phyloP scores from a whole-genome alignment of 2,113 vertebrate genomes.

The Dissostichus mawsoni region DNA sequence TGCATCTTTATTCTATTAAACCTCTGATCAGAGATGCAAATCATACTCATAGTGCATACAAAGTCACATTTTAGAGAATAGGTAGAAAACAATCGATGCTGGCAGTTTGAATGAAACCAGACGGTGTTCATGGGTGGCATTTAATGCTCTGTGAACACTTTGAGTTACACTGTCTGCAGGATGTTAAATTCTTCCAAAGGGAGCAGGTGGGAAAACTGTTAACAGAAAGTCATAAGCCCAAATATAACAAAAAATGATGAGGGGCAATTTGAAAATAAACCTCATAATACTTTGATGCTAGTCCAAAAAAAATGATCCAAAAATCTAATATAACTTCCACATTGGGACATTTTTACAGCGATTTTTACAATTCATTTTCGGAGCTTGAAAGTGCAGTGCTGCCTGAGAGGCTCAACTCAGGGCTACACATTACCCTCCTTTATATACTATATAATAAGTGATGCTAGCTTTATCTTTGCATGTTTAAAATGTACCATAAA shows the following conservation, averaged over 20 bases:
- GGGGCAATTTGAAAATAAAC: too few species aligned
- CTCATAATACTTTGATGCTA: too few species aligned
- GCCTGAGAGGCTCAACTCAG: neutral
- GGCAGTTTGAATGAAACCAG: conserved; percentile 32
- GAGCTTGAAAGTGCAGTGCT: neutral
- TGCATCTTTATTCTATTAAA: conserved; percentile 1
- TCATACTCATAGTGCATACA: neutral
- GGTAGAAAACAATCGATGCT: neutral
- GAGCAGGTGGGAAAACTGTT: neutral
- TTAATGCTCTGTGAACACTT: conserved; percentile 48
- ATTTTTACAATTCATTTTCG: neutral
- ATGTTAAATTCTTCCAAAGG: too few species aligned
- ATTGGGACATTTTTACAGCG: neutral
- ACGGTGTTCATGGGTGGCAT: conserved; percentile 55
- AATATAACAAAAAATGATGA: too few species aligned
- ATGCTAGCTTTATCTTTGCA: too few species aligned
- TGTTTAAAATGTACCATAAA: too few species aligned
- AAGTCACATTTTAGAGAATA: neutral
- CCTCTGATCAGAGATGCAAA: neutral
- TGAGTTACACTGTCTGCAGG: neutral
- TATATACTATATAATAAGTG: too few species aligned
- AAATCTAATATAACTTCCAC: too few species aligned
- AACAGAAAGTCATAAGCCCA: too few species aligned
- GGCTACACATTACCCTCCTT: too few species aligned
- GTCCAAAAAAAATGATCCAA: too few species aligned